Conservation (phyloP, 1,140 invertebrate genomes). For the Bursaphelenchus mucronatus region DNA sequence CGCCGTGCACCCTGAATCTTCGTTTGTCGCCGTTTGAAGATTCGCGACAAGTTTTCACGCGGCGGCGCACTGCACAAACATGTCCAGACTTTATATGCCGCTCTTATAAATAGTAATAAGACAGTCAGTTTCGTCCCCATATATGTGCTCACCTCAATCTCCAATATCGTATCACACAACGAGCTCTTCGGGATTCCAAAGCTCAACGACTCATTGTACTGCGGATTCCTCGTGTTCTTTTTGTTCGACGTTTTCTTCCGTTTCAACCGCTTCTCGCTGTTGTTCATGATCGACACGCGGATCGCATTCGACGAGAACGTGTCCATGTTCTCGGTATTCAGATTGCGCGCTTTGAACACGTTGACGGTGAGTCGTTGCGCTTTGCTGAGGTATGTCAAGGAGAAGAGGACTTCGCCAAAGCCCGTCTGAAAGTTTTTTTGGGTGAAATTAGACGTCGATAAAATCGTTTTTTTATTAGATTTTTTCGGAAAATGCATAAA, state of each 20-base stretch:
- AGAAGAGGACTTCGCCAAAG: slow-evolving; percentile 66
- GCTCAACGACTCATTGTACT: slow-evolving; percentile 65
- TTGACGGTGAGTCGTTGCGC: slow-evolving; percentile 67
- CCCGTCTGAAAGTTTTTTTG: no score
- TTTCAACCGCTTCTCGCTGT: slow-evolving; percentile 64
- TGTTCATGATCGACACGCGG: slow-evolving; percentile 62
- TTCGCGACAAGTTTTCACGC: no score
- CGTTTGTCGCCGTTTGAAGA: no score
- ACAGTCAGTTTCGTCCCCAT: no score
- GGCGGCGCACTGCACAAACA: no score
- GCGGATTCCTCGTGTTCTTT: slow-evolving; percentile 65
- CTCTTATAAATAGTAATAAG: no score
- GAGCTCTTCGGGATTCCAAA: slow-evolving; percentile 65
- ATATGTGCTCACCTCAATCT: slow-evolving; percentile 65
- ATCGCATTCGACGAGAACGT: slow-evolving; percentile 64
- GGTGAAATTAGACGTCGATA: no score
- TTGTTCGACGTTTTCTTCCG: slow-evolving; percentile 65
- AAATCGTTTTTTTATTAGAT: no score
- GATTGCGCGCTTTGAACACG: slow-evolving; percentile 66
- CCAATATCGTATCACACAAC: slow-evolving; percentile 63
- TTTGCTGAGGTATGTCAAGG: slow-evolving; percentile 66
- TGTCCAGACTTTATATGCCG: no score
- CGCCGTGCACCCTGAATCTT: no score
- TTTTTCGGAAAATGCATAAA: slow-evolving; percentile 15
- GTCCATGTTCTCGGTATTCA: slow-evolving; percentile 64